Evolutionary conservation across 2,797 vertebrate species (phyloP), one percentile per base, ranked within the genome.

Genomic region (Eospalax fontanierii): DNA sequence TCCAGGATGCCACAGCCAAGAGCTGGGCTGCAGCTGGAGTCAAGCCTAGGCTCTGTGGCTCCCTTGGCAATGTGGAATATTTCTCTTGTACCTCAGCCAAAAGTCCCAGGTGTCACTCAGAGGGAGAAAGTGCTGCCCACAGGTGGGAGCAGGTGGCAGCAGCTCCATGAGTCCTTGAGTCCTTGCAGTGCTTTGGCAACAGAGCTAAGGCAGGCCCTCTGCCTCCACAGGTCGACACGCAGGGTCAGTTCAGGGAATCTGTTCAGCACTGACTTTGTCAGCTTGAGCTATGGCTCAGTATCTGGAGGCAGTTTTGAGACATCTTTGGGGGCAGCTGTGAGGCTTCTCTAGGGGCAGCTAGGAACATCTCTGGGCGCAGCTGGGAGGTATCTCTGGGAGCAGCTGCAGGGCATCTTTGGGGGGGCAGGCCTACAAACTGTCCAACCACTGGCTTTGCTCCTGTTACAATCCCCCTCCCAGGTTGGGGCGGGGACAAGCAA

Each of bases 81-180:
- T 61, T 18, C 18, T 81, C 21, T 35, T 66, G 3, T 68, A 15
- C 40, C 59, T 54, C n/a, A 75, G 38, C 73, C 93, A 80, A 68
- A 93, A 87, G 92, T 57, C 30, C 8, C 87, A 95, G 65, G 71
- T 71, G 24, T 59, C 50, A 28, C 82, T 73, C 18, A 7, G 79
- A 11, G 70, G 18, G 3, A 87, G 18, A 3, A 81, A 93, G 84
- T 15, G 6, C 21, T 86, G 30, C 50, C 82, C 33, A 73, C 14
- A 28, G 57, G 54, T 76, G 26, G 57, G 18, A 92, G 30, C 59
- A 75, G 15, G 30, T 86, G 19, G 78, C 73, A 50, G 30, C 4
- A 82, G 26, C 46, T 18, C 80, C 10, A 0, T 18, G 68, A 57
- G 50, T 14, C 46, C 54, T 46, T 18, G 68, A 57, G 50, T 14